Base-by-base conservation (phyloP, 2,888 invertebrate species). In the Catocala fraxini region DNA sequence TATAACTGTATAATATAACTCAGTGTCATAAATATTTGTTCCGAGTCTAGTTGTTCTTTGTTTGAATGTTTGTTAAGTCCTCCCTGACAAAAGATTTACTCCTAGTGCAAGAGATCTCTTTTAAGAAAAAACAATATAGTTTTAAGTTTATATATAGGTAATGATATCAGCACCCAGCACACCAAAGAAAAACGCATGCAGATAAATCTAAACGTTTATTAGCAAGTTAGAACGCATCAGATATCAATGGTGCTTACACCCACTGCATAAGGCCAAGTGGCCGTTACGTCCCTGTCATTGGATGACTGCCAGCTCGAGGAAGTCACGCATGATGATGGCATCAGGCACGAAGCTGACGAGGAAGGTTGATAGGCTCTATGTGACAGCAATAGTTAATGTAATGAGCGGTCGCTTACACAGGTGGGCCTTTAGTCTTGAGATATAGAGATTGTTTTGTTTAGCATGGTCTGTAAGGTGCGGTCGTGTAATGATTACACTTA, bases 341-440 rank as follows among this genome's bases (percentile, higher is more conserved):
- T 75, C 77, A 62, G 62, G 49, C 74, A 73, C 66, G 77, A 60
- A 75, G 59, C 65, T 55, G 65, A 68, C 75, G 77, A 68, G 74
- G 56, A 41, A 42, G 39, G 49, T 25, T 76, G 76, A 70, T 68
- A 65, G 63, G 46, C 63, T 49, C n/a, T 59, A 62, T 71, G 66
- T 71, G 60, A 56, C 51, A 10, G 51, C 47, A 45, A 11, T 56
- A 56, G 68, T 70, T 65, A 61, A 65, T 59, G 39, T 66, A 76
- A 73, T 70, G 68, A 76, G 51, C 54, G 25, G 41, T 60, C 25
- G 51, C 25, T 53, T 6, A 25, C 12, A 58, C 67, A 70, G 67
- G 59, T 75, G 66, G 42, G 67, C 56, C 25, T 60, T 52, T 56
- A 9, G 7, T 47, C 15, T 25, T 25, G 3, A 25, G 25, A 25